Percentiles rank a stretch among this genome's conserved stretches.
Conservation (phyloP, 2,888 invertebrate species). For the Cryptocephalus moraei region DNA sequence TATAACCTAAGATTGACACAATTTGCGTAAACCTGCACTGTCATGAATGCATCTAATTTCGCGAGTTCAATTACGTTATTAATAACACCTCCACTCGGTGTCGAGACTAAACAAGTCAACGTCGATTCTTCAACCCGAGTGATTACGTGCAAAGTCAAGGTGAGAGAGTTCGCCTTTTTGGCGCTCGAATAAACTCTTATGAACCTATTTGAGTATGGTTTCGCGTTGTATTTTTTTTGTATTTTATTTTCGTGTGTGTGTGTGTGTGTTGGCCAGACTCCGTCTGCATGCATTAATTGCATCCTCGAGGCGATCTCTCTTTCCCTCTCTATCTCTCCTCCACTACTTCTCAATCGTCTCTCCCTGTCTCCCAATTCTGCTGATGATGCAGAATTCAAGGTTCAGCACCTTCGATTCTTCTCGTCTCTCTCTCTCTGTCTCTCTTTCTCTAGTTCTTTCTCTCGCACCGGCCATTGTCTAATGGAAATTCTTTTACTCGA, state of each 20-base stretch:
- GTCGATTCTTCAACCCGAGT: too few species aligned
- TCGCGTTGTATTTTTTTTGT: conserved; percentile 21
- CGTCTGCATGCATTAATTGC: conserved; percentile 39
- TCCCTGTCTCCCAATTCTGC: conserved; percentile 19
- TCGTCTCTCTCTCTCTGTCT: too few species aligned
- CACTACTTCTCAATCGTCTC: too few species aligned
- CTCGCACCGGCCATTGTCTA: not conserved
- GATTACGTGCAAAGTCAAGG: conserved; percentile 24
- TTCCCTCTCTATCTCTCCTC: too few species aligned
- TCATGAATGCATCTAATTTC: too few species aligned
- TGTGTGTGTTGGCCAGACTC: conserved; percentile 14
- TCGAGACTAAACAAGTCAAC: too few species aligned
- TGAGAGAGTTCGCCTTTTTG: conserved; percentile 20
- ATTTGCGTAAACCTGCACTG: too few species aligned
- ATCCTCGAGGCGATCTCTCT: conserved; percentile 29
- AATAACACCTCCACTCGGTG: too few species aligned
- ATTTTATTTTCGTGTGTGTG: conserved; percentile 17
- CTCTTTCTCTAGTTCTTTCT: too few species aligned
- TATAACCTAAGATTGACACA: too few species aligned
- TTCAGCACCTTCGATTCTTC: not conserved
- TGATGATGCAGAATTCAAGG: not conserved
- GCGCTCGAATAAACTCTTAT: conserved; percentile 25
- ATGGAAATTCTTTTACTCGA: not conserved
- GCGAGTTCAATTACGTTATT: too few species aligned
- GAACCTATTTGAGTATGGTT: conserved; percentile 21